Evolutionary conservation across 2,888 invertebrate genomes (phyloP).

Genomic region (Drosophila eohydei): DNA sequence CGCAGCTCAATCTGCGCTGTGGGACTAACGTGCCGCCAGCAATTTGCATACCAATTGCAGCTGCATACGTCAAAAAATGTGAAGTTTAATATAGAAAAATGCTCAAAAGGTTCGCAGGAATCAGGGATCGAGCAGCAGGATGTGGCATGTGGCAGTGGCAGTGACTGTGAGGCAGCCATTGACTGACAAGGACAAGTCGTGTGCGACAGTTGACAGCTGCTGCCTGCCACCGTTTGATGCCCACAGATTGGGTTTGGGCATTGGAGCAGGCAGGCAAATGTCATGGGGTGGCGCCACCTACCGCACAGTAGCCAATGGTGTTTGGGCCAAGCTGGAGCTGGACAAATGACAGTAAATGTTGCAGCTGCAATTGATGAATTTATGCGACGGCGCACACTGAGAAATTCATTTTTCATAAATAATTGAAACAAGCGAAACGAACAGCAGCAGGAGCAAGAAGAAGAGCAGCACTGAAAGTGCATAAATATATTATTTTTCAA

Average conservation of each 20-base stretch:
- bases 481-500: conserved; percentile 35
- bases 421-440: conserved; percentile 60
- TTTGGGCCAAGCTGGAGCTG: conserved; percentile 50
- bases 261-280: conserved; percentile 14
- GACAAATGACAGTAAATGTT: conserved; percentile 76
- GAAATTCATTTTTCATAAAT: conserved; percentile 77
- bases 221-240: conserved; percentile 73
- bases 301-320: conserved; percentile 64
- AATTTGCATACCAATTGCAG: conserved; percentile 79
- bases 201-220: conserved; percentile 82
- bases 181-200: conserved; percentile 80
- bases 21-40: conserved; percentile 54
- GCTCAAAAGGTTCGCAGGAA: conserved; percentile 44
- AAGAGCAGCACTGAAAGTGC: not conserved
- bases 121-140: conserved; percentile 7
- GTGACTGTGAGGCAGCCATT: conserved; percentile 41
- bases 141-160: conserved; percentile 6
- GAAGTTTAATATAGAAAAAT: conserved; percentile 82
- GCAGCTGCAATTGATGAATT: conserved; percentile 79
- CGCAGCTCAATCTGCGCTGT: conserved; percentile 33
- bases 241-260: conserved; percentile 22
- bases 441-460: not conserved
- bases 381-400: conserved; percentile 66
- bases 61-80: conserved; percentile 78
- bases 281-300: conserved; percentile 44